Conservation (phyloP, 2,888 invertebrate species). For the Altica lythri region DNA sequence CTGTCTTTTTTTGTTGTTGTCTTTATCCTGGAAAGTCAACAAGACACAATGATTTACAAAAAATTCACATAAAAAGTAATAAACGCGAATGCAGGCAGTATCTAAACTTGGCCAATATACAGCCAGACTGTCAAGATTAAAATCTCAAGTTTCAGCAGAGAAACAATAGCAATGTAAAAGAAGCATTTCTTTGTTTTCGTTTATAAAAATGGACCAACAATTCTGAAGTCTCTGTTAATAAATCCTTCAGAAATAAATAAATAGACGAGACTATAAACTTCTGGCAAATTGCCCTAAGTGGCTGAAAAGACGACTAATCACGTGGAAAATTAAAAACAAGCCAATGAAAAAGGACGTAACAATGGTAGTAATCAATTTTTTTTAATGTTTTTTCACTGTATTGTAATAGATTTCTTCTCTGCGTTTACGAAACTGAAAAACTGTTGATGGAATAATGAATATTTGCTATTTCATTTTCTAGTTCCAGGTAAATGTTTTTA, state of each 20-base stretch:
- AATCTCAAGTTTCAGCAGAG: constrained; percentile 33
- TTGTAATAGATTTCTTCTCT: too few relatives aligned
- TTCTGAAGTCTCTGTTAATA: constrained; percentile 29
- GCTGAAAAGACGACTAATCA: constrained; percentile 27
- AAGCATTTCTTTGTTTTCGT: constrained; percentile 30
- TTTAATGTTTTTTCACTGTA: too few relatives aligned
- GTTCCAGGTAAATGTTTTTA: too few relatives aligned
- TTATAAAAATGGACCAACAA: constrained; percentile 31
- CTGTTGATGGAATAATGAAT: too few relatives aligned
- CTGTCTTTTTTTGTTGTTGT: too few relatives aligned
- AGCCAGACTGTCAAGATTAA: constrained; percentile 36
- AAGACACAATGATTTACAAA: too few relatives aligned
- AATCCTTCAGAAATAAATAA: constrained; percentile 42
- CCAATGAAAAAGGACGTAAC: constrained; percentile 14
- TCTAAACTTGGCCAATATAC: constrained; percentile 31
- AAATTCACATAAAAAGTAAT: constrained; percentile 14
- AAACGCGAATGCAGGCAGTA: constrained; percentile 19
- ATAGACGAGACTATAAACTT: constrained; percentile 37
- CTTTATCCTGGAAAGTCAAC: too few relatives aligned
- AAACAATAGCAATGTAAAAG: constrained; percentile 26
- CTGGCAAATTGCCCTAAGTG: constrained; percentile 28
- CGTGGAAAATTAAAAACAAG: constrained; percentile 32
- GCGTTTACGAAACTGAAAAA: too few relatives aligned
- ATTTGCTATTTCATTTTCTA: too few relatives aligned
- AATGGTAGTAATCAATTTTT: too few relatives aligned